Conservation (phyloP, 2,113 vertebrate species). For the Natator depressus region DNA sequence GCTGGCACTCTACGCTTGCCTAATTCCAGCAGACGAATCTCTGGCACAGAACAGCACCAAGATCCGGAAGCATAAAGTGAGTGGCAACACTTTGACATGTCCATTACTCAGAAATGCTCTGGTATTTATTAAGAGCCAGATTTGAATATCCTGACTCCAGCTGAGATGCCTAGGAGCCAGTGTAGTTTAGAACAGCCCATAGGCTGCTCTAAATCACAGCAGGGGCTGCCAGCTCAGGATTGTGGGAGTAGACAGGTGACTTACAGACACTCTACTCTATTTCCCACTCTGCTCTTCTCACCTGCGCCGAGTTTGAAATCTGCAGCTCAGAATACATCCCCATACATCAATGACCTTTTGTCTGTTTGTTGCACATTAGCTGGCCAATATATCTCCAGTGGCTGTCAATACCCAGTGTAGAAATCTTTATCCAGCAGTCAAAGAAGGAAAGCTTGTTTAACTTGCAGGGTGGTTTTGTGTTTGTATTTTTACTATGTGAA, state of each 20-base stretch:
- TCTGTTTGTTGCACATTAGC: slow-evolving; percentile 5
- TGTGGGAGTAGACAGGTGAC: not conserved
- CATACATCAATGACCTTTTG: not conserved
- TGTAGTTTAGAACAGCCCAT: not conserved
- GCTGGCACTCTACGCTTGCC: slow-evolving; percentile 74
- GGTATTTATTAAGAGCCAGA: not conserved
- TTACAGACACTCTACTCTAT: not conserved
- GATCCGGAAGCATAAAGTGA: slow-evolving; percentile 50
- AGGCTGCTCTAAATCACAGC: not conserved
- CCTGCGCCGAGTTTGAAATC: not conserved
- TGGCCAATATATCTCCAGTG: not conserved
- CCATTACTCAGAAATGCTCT: not conserved
- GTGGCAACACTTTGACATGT: not conserved
- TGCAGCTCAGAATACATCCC: not conserved
- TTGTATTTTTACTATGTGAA: not conserved
- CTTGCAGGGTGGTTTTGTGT: fast-evolving
- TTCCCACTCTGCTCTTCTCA: not conserved
- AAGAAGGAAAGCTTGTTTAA: not conserved
- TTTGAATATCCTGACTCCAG: not conserved
- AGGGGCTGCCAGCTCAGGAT: not conserved
- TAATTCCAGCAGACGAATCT: slow-evolving; percentile 33
- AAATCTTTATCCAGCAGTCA: not conserved
- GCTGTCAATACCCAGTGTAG: not conserved
- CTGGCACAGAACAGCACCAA: not conserved
- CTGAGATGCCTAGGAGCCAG: not conserved